Base-by-base conservation (phyloP, 1,140 invertebrate species). In the Drosophila bifasciata region DNA sequence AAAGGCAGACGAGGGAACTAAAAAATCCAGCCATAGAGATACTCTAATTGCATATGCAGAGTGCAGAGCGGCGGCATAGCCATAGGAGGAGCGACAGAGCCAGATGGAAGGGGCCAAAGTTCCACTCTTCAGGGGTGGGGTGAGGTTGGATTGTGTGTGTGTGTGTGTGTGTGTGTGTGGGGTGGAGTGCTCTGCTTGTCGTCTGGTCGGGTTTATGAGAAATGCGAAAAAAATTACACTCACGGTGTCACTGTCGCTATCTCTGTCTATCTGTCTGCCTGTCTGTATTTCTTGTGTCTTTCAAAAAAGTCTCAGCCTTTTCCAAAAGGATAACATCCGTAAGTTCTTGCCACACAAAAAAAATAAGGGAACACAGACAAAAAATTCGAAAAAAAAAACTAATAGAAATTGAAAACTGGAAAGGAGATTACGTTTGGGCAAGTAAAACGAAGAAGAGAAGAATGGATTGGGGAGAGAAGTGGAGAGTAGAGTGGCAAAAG, bases 41-140 rank as follows among this genome's bases (percentile, higher is more conserved):
- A 73, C 69, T 73, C 67, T 74, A 73, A 73, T 73, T 74, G 71
- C 59, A 66, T 68, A 68, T 68, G 64, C 41, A 21, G 28, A 41
- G 25, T 41, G 28, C n/a, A 36, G 15, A 36, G 32, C 11, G 11
- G 32, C 11, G 28, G 9, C 28, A 32, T 32, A 32, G 28, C 8
- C 28, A 32, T 32, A 3, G 28, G 32, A 5, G 32, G 11, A 36
- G 32, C 32, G 28, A 11, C 8, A 28, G 32, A 36, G 32, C 32
- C 32, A 13, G 32, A 36, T n/a, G 49, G 45, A 32, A 43, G 62
- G 41, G 59, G 64, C 49, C 62, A 68, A 68, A 68, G 62, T 68
- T 68, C 64, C 32, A 36, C 11, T 36, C 11, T 5, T 36, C 32
- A 36, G 32, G 32, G 32, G 6, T 25, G 23, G 23, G 23, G 32